Conservation (phyloP, 1,140 invertebrate genomes). For the Dryas iulia region DNA sequence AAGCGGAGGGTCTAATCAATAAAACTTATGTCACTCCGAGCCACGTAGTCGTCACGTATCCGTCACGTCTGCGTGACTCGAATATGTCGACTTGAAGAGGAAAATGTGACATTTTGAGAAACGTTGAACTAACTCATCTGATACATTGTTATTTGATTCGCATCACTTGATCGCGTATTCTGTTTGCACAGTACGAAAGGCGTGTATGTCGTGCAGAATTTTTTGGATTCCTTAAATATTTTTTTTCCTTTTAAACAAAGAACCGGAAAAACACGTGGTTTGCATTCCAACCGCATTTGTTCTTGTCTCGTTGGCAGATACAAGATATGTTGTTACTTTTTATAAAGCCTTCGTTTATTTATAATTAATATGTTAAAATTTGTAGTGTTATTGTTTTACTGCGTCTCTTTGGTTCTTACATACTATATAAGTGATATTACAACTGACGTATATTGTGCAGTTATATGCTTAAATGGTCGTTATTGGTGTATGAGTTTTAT, state of each 20-base stretch:
- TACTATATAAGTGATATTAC: too few relatives aligned
- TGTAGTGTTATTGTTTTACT: neutral
- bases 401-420: too few relatives aligned
- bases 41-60: constrained; percentile 16
- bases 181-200: neutral
- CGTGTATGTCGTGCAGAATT: neutral
- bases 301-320: neutral
- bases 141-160: constrained; percentile 16
- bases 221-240: neutral
- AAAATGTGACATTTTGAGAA: constrained; percentile 6
- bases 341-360: neutral
- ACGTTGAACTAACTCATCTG: constrained; percentile 9
- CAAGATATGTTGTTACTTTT: neutral
- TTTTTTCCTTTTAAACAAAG: neutral
- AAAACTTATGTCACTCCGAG: constrained; percentile 21
- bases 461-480: too few relatives aligned
- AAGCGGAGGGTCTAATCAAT: constrained; percentile 12
- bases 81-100: constrained; percentile 7
- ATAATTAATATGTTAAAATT: neutral
- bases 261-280: neutral
- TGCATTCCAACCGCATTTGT: neutral
- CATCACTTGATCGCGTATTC: constrained; percentile 15
- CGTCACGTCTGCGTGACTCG: constrained; percentile 17
- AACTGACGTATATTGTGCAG: too few relatives aligned
- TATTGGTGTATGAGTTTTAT: too few relatives aligned